Conservation (phyloP, 1,140 invertebrate species). For the Acyrthosiphon pisum region DNA sequence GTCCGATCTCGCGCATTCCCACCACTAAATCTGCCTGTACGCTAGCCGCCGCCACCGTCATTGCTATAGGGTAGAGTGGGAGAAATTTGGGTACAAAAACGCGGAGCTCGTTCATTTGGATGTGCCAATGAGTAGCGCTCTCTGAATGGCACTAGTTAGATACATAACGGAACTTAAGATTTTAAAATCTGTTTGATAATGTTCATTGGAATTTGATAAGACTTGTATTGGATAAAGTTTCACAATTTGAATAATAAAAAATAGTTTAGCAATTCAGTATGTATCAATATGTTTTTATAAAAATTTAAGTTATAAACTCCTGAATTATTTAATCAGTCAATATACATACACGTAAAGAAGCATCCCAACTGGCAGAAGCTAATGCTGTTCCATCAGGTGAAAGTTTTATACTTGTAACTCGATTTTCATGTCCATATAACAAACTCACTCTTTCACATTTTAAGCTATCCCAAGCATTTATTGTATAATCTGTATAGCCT, state of each 20-base stretch:
- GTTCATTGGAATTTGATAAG: too few relatives aligned
- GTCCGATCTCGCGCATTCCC: too few relatives aligned
- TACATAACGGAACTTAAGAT: neutral
- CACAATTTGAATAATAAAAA: neutral
- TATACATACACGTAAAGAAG: constrained; percentile 81
- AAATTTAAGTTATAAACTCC: neutral
- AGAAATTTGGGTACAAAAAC: too few relatives aligned
- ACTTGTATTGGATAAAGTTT: neutral
- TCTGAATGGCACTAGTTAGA: too few relatives aligned
- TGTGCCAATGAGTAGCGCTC: too few relatives aligned
- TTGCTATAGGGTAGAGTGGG: too few relatives aligned
- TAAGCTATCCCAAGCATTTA: constrained; percentile 98
- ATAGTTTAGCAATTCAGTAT: too few relatives aligned
- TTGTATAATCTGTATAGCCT: constrained; percentile 98
- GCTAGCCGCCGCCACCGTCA: too few relatives aligned
- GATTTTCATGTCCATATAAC: constrained; percentile 97
- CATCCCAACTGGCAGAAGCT: constrained; percentile 98
- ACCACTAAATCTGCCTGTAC: too few relatives aligned
- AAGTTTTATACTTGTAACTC: constrained; percentile 92
- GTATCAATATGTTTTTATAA: neutral
- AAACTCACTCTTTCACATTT: constrained; percentile 91
- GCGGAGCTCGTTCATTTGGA: too few relatives aligned
- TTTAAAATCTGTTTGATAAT: neutral
- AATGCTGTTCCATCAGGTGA: constrained; percentile 98
- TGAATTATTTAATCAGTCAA: neutral